Evolutionary conservation across 2,113 vertebrate genomes (phyloP).

Genomic region (Corydoras maculifer): DNA sequence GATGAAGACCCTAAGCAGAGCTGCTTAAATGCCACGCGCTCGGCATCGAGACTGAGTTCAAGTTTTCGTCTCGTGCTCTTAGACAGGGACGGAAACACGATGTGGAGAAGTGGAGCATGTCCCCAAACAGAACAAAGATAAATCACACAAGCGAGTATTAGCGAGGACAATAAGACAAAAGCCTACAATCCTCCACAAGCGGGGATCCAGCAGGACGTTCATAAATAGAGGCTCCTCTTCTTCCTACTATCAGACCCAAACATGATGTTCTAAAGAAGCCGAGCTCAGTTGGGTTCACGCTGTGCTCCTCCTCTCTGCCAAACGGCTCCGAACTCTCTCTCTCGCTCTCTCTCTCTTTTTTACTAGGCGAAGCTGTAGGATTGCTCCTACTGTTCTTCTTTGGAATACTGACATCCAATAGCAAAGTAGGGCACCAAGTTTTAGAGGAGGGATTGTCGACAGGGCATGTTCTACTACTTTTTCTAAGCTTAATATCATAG

Average conservation of each 20-base stretch:
- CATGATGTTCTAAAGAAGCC: slow-evolving; percentile 33
- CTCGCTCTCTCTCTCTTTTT: neutral
- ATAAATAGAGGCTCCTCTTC: slow-evolving; percentile 23
- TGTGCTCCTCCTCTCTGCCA: slow-evolving; percentile 32
- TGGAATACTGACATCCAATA: slow-evolving; percentile 30
- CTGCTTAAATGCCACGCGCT: no score
- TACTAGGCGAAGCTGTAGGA: slow-evolving; percentile 18
- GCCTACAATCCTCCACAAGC: slow-evolving; percentile 26
- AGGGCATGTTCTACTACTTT: slow-evolving; percentile 7
- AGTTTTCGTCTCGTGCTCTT: neutral
- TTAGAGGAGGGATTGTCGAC: slow-evolving; percentile 13
- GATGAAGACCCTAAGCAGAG: neutral
- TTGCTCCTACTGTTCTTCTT: slow-evolving; percentile 26
- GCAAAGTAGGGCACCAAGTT: slow-evolving; percentile 38
- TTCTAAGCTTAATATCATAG: slow-evolving; percentile 7
- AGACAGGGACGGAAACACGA: neutral
- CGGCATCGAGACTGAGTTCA: no score
- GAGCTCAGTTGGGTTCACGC: slow-evolving; percentile 41
- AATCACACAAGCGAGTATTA: slow-evolving; percentile 29
- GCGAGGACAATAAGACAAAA: slow-evolving; percentile 37
- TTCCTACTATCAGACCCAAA: slow-evolving; percentile 36
- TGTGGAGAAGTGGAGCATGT: slow-evolving; percentile 16
- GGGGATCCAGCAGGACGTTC: slow-evolving; percentile 30
- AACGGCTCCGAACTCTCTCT: slow-evolving; percentile 33
- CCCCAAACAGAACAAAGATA: neutral